Evolutionary conservation across 2,113 vertebrate species (phyloP).

Genomic region (Microcebus tavaratra): DNA sequence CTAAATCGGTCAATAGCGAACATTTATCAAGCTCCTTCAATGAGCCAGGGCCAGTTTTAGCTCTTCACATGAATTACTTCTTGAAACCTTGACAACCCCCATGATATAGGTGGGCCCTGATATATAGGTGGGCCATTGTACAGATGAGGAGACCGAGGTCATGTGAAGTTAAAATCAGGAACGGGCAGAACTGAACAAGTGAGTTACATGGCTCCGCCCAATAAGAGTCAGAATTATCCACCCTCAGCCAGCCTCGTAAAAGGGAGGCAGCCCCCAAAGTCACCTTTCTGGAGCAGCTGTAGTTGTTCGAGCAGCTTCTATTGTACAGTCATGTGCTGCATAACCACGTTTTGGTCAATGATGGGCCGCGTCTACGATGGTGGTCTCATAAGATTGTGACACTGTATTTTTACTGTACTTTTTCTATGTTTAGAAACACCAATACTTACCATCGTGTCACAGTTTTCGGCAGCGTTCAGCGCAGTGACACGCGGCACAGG

Average conservation of each 20-base stretch:
- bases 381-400: not conserved
- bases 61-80: not conserved
- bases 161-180: not conserved
- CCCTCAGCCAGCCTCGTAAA: not conserved
- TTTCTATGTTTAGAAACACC: not conserved
- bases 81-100: conserved; percentile 10
- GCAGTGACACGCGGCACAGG: not conserved
- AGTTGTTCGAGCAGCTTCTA: not conserved
- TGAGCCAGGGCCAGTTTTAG: not conserved
- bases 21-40: conserved; percentile 45
- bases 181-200: not conserved
- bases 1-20: conserved; percentile 36
- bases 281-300: not conserved
- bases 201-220: not conserved
- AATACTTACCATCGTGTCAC: not conserved
- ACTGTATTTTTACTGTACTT: not conserved
- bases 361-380: not conserved
- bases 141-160: conserved; percentile 21
- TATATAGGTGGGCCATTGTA: not conserved
- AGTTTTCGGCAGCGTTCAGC: not conserved
- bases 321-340: not conserved
- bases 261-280: not conserved
- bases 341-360: not conserved
- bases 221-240: not conserved
- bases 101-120: not conserved